Evolutionary conservation across 1,140 invertebrate genomes (phyloP), one percentile per base, ranked within the genome.

Genomic region (Micrasema minimum): DNA sequence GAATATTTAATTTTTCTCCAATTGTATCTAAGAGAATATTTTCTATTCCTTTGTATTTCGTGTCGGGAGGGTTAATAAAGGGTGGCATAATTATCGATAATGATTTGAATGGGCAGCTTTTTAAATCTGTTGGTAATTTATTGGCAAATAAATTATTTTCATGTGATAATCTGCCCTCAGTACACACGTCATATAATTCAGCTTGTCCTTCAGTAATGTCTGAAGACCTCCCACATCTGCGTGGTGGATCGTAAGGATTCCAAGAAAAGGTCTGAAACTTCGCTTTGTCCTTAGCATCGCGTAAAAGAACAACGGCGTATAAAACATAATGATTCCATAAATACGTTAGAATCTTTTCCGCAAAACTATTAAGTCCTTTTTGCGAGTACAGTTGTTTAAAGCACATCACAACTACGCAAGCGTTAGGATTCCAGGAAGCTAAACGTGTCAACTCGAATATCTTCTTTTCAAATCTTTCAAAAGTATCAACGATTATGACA

Each of bases 191-290:
- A 72, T 78, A 76, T 16, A 78, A 23, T 46, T 76, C 50, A 5
- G 77, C 51, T 61, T 79, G 78, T 23, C 76, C 69, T 68, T 74
- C 66, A 10, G 77, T 78, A 11, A 78, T 79, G 74, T 83, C 82
- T 45, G 80, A 80, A 14, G 61, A 72, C 65, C 78, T 77, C 12
- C 82, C 82, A 67, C 82, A 83, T 31, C 77, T 78, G 23, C 75
- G 78, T 22, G 82, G 81, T 0, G 82, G 82, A 69, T 82, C 78
- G 62, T 80, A 81, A 1, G 82, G 80, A 57, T 74, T 79, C 80
- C 81, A 82, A 18, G 77, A 76, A 57, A 80, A 81, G 22, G 80
- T 73, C 7, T 76, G 51, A 11, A 78, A 77, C 18, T 77, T 78
- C 37, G 79, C 70, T 14, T 74, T 74, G 61, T 78, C 75, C 12